Evolutionary conservation across 2,113 vertebrate genomes (phyloP).

Genomic region (Sapayoa aenigma): DNA sequence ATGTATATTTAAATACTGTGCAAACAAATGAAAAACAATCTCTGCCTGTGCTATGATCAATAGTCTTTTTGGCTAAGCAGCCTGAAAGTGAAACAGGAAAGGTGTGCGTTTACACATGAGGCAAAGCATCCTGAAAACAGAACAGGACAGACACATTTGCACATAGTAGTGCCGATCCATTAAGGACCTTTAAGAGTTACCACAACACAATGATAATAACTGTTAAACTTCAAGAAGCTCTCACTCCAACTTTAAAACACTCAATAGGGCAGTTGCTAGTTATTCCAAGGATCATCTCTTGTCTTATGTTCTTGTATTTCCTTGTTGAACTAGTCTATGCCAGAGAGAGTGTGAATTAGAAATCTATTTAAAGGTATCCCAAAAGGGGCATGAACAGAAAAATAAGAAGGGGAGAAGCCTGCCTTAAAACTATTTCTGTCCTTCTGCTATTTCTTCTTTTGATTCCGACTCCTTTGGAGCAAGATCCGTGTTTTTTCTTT

Average conservation of each 20-base stretch:
- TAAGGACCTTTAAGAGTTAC: background rate
- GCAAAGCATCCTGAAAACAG: background rate
- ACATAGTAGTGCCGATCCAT: background rate
- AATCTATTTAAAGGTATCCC: background rate
- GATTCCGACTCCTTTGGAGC: background rate
- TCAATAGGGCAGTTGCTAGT: background rate
- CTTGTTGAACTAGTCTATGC: background rate
- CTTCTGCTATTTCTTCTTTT: conserved; percentile 23
- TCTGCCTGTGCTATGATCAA: background rate
- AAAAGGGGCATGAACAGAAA: background rate
- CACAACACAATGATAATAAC: background rate
- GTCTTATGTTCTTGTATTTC: background rate
- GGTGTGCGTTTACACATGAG: background rate
- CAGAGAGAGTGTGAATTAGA: background rate
- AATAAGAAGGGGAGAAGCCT: background rate
- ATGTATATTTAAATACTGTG: background rate
- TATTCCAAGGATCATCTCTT: background rate
- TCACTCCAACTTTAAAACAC: background rate
- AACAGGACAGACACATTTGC: background rate
- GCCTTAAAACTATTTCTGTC: conserved; percentile 3
- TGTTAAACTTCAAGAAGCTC: background rate
- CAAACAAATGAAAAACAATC: background rate
- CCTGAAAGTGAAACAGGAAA: background rate
- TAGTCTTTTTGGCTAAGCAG: background rate
- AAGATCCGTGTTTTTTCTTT: background rate